Evolutionary conservation across 64 coral and sea anemone genomes (phyloP).

Genomic region (Porites lutea): DNA sequence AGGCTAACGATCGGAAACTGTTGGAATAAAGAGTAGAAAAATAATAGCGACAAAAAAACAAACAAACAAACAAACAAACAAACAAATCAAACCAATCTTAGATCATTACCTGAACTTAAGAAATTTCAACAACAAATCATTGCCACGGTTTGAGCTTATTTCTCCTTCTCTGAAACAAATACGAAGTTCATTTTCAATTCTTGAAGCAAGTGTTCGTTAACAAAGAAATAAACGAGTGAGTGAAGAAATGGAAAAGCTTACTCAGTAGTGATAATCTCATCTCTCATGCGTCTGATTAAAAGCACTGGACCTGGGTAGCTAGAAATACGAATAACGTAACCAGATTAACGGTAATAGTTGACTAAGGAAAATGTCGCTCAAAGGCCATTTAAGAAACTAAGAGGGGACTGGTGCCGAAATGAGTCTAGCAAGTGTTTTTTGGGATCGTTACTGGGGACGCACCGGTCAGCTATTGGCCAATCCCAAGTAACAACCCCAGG

Average conservation of each 20-base stretch:
- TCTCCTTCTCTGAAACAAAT: conserved; percentile 72
- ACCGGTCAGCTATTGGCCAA: too few species aligned
- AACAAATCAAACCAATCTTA: neutral
- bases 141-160: conserved; percentile 88
- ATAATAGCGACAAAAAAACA: neutral
- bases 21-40: neutral
- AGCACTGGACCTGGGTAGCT: conserved; percentile 92
- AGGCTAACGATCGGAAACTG: too few species aligned
- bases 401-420: too few species aligned
- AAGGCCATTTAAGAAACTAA: too few species aligned
- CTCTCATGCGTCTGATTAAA: conserved; percentile 87
- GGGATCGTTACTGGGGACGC: too few species aligned
- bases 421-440: too few species aligned
- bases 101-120: conserved; percentile 76
- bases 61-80: neutral
- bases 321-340: neutral
- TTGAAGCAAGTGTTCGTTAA: too few species aligned
- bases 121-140: conserved; percentile 82
- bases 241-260: conserved; percentile 27
- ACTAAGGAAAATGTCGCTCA: neutral
- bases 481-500: too few species aligned
- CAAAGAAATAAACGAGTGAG: too few species aligned
- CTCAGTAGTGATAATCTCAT: conserved; percentile 93
- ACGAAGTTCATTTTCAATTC: neutral
- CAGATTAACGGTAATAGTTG: neutral